Evolutionary conservation across 2,888 invertebrate genomes (phyloP), one percentile per base, ranked within the genome.

Genomic region (Drosophila acutilabella): DNA sequence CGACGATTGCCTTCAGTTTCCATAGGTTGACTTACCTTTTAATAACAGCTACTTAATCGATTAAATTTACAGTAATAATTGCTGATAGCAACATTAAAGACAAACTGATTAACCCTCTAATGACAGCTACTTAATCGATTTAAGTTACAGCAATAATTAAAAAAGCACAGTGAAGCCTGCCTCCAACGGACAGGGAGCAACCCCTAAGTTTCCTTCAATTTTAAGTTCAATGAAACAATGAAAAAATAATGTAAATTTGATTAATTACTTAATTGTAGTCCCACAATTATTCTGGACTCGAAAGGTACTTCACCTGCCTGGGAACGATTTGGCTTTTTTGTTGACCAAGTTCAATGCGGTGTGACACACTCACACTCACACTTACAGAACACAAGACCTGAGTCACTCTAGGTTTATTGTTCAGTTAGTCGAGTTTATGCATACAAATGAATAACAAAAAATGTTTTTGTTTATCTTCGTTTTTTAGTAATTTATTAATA

Each of bases 351-450:
- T 50, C n/a, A 14, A 40, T 38, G 20, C 14, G 11, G 20, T 56
- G 20, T 44, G 54, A 56, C 44, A 44, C 33, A 56, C n/a, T 54
- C 44, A n/a, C n/a, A n/a, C n/a, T n/a, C n/a, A 44, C 33, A 54
- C n/a, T 54, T 18, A 30, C 33, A 54, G 42, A 36, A 20, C n/a
- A 36, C 50, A 50, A 50, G 13, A 20, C 13, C 18, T 50, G 18
- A 18, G 33, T 50, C 50, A 50, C 13, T 36, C 7, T 18, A 11
- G 18, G 8, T 54, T 54, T 14, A 44, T 44, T 56, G 33, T 44
- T 23, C 6, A 20, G 20, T 30, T 23, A 14, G 4, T 33, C 2
- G 26, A 30, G 4, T 20, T 18, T 4, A 44, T 44, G n/a, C 16
- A 54, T 42, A 10, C 42, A 18, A 42, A 42, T 42, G 10, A 44